Evolutionary conservation across 2,797 vertebrate species (phyloP), one percentile per base, ranked within the genome.

Genomic region (Ceryle rudis): DNA sequence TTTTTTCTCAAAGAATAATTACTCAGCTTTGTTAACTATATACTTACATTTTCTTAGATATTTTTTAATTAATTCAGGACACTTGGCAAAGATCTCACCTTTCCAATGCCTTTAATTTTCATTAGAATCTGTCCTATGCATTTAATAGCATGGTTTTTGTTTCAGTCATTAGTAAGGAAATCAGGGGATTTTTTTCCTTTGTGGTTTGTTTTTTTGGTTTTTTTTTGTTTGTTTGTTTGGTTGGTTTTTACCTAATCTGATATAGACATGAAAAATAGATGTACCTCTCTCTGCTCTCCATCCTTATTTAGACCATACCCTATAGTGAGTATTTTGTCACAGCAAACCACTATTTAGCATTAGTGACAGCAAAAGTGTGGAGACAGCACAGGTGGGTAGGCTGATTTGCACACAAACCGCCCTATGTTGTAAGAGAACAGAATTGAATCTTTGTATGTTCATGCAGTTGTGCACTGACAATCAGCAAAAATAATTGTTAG

Each of bases 151-250:
- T 55, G 29, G 2, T 55, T 89, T 85, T 62, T 31, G 16, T 75
- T 77, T 66, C 37, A n/a, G n/a, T 41, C n/a, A 28, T 61, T 55
- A 55, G 46, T n/a, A 66, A 71, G 6, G 16, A 54, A 70, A 54
- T 60, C 6, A n/a, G 14, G 4, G 0, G 0, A 4, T 6, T 21
- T 47, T 47, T 42, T 73, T 16, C 4, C 15, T 15, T n/a, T 5
- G 9, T 17, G 39, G 12, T 35, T 15, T 41, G 15, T 16, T 41
- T 41, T 39, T 39, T 39, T 39, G 13, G 18, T 23, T 39, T 41
- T 58, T 12, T 25, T 23, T 39, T 41, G 14, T 16, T 41, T 37
- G 9, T 37, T 41, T 41, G 14, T 60, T 61, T 14, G 4, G 14
- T 8, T 33, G 46, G 19, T 23, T 39, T 41, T 58, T 12, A 17